phyloP scores from a whole-genome alignment of 1,140 invertebrate genomes.

The Drosophila mauritiana region DNA sequence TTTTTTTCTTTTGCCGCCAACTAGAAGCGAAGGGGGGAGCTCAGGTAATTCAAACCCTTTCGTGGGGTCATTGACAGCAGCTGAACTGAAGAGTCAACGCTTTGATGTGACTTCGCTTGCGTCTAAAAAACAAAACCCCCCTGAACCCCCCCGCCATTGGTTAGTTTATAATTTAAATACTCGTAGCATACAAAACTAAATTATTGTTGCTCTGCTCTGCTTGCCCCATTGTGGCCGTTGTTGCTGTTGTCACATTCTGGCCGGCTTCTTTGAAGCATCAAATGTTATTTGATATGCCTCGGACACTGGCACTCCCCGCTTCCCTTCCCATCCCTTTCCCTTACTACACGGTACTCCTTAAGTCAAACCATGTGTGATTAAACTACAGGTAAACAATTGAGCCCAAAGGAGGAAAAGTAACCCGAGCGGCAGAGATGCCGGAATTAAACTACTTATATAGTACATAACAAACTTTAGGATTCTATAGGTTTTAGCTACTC shows the following conservation, averaged over 20 bases:
- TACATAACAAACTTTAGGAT: neutral
- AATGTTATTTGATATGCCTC: slow-evolving; percentile 74
- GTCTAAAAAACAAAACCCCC: neutral
- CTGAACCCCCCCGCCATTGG: slow-evolving; percentile 14
- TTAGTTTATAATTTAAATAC: slow-evolving; percentile 81
- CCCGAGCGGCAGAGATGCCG: slow-evolving; percentile 11
- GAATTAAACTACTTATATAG: neutral
- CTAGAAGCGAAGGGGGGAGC: slow-evolving; percentile 29
- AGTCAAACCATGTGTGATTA: slow-evolving; percentile 74
- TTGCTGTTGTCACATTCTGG: slow-evolving; percentile 60
- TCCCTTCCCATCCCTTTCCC: too few relatives aligned
- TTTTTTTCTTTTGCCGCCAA: slow-evolving; percentile 5
- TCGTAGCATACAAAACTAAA: slow-evolving; percentile 40
- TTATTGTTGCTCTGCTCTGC: slow-evolving; percentile 13
- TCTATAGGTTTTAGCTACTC: too few relatives aligned
- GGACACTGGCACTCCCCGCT: slow-evolving; percentile 5
- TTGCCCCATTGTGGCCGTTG: slow-evolving; percentile 36
- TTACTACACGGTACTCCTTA: slow-evolving; percentile 9
- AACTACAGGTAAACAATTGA: slow-evolving; percentile 69
- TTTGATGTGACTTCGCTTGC: slow-evolving; percentile 56
- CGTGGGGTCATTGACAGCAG: slow-evolving; percentile 49
- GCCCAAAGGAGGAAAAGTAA: slow-evolving; percentile 8
- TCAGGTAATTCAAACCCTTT: slow-evolving; percentile 69
- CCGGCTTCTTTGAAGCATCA: slow-evolving; percentile 70
- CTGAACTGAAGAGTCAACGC: slow-evolving; percentile 30